phyloP scores from a whole-genome alignment of 2,888 invertebrate genomes.

The Phragmatobia fuliginosa region DNA sequence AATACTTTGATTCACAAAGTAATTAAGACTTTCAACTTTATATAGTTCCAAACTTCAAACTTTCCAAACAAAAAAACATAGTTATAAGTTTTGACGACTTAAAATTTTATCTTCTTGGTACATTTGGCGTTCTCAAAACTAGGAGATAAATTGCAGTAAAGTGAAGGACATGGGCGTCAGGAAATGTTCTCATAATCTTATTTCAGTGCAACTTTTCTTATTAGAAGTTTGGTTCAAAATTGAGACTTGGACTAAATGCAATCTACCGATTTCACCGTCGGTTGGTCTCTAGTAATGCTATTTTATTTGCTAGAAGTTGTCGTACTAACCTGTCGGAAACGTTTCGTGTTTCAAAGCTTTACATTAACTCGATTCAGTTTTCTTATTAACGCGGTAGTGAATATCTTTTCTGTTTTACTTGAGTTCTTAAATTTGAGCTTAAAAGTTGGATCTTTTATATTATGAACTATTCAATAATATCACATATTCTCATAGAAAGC shows the following conservation, averaged over 20 bases:
- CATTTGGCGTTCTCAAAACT: slow-evolving; percentile 28
- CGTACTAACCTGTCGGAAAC: slow-evolving; percentile 15
- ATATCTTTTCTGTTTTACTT: slow-evolving; percentile 26
- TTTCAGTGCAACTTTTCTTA: slow-evolving; percentile 75
- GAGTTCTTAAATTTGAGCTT: slow-evolving; percentile 9
- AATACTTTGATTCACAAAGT: too few relatives aligned
- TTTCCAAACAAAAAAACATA: too few relatives aligned
- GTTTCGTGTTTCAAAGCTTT: slow-evolving; percentile 35
- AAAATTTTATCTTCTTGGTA: not conserved
- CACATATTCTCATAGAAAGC: not conserved
- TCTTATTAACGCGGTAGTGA: slow-evolving; percentile 28
- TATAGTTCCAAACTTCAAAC: not conserved
- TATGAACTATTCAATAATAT: too few relatives aligned
- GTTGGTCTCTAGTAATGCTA: slow-evolving; percentile 55
- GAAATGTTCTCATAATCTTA: slow-evolving; percentile 65
- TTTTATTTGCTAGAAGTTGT: slow-evolving; percentile 54
- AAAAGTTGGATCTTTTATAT: slow-evolving; percentile 5
- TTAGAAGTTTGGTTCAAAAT: slow-evolving; percentile 76
- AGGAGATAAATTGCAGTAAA: slow-evolving; percentile 33
- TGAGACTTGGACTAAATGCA: slow-evolving; percentile 52
- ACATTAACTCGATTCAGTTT: slow-evolving; percentile 11
- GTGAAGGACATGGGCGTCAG: slow-evolving; percentile 33
- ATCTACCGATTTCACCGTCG: slow-evolving; percentile 65
- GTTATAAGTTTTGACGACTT: not conserved
- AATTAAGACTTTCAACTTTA: not conserved